A percentile compares a stretch with the other conserved stretches of the same genome.
Conservation (phyloP, 2,113 vertebrate species). For the Apteryx owenii region DNA sequence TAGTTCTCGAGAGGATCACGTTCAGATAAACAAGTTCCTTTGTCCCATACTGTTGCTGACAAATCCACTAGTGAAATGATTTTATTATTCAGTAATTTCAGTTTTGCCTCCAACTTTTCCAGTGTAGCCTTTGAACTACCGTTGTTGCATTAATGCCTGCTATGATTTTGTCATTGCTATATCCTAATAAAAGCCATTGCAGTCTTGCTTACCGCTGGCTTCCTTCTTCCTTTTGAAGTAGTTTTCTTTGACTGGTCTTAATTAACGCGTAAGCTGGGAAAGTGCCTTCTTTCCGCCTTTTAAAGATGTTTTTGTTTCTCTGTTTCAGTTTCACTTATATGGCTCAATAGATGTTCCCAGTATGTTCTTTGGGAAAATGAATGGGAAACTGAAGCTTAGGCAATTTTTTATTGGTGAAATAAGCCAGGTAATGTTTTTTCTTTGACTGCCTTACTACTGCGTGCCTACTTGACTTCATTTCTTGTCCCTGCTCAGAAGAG, state of each 20-base stretch:
- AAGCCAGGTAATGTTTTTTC: background rate
- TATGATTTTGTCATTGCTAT: conserved; percentile 12
- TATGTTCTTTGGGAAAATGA: conserved; percentile 37
- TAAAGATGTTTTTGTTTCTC: conserved; percentile 49
- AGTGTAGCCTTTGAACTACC: conserved; percentile 1
- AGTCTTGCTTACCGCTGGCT: conserved; percentile 7
- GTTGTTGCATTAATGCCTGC: background rate
- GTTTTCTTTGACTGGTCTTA: conserved; percentile 66
- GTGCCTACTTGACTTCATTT: conserved; percentile 30
- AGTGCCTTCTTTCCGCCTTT: conserved; percentile 52
- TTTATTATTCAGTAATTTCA: conserved; percentile 14
- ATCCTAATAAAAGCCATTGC: conserved; percentile 51
- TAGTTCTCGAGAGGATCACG: background rate
- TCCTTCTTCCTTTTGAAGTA: conserved; percentile 65
- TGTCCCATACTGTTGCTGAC: conserved; percentile 22
- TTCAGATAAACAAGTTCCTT: conserved; percentile 46
- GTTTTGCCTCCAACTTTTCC: conserved; percentile 29
- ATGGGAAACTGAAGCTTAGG: conserved; percentile 51
- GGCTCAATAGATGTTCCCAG: conserved; percentile 37
- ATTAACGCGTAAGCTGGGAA: conserved; percentile 59
- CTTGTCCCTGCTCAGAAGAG: conserved; percentile 23
- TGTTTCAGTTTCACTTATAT: conserved; percentile 54
- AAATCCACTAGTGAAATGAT: conserved; percentile 43
- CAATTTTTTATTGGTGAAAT: conserved; percentile 39
- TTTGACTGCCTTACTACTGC: background rate